A percentile compares a stretch with the other conserved stretches of the same genome.
Conservation (phyloP, 2,888 invertebrate species). For the Thymelicus sylvestris region DNA sequence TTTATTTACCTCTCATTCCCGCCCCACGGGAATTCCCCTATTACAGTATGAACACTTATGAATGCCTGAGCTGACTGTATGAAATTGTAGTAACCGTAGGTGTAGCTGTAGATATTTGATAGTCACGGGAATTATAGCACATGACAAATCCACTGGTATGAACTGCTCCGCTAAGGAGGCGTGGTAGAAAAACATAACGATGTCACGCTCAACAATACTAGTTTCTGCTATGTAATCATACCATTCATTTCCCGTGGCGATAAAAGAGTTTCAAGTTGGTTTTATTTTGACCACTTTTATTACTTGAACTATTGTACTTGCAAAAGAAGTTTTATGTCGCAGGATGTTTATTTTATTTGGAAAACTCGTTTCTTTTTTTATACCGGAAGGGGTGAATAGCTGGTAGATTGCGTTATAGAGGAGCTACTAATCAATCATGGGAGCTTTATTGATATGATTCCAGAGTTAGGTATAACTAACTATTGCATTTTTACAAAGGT, state of each 20-base stretch:
- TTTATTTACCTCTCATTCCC: too few species aligned
- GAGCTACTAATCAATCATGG: not conserved
- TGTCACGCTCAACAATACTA: constrained; percentile 32
- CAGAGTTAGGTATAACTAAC: too few species aligned
- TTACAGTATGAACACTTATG: not conserved
- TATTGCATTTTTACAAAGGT: too few species aligned
- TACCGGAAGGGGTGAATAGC: constrained; percentile 1
- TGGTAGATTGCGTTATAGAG: not conserved
- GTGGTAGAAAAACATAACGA: constrained; percentile 27
- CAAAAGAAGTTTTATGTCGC: constrained; percentile 21
- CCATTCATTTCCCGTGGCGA: constrained; percentile 37
- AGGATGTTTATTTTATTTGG: constrained; percentile 7
- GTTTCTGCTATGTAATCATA: constrained; percentile 35
- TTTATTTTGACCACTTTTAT: constrained; percentile 34
- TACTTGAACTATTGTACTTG: constrained; percentile 26
- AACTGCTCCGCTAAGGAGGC: constrained; percentile 25
- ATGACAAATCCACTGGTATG: constrained; percentile 23
- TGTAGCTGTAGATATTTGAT: constrained; percentile 1
- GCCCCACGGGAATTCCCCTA: too few species aligned
- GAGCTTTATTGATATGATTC: not conserved
- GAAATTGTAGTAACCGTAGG: constrained; percentile 17
- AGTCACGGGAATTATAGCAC: constrained; percentile 11
- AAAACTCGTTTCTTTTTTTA: constrained; percentile 14
- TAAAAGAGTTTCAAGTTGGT: constrained; percentile 32
- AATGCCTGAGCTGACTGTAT: constrained; percentile 9